A percentile compares a stretch with the other conserved stretches of the same genome.
These are phyloP conservation scores for Cryptomyrus ogoouensis DNA, from an alignment of 2,113 vertebrate species.

Conservation along the genomic window DNA sequence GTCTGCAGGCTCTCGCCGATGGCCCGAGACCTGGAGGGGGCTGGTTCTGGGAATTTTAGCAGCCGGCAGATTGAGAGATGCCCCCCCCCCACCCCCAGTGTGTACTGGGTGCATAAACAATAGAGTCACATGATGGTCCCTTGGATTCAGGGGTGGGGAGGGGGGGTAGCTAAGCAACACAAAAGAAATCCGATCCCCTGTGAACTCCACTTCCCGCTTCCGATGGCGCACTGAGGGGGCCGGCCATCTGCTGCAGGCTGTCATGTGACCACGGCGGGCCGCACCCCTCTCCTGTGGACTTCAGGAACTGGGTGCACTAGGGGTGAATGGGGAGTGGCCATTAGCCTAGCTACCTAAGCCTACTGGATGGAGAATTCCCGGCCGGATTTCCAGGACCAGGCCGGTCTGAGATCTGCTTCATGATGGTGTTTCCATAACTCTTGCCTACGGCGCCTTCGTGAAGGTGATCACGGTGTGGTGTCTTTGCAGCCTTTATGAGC, in stretches of 20 bases:
- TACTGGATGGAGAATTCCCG: not conserved
- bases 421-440: not conserved
- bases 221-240: not conserved
- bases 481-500: not conserved
- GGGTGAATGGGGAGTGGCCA: not conserved
- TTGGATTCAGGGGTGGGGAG: not conserved
- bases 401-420: not conserved
- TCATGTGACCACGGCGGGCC: not conserved
- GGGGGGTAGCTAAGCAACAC: not conserved
- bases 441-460: not conserved
- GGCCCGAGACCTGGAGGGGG: not conserved
- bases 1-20: not conserved
- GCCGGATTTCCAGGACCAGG: not conserved
- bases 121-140: not conserved
- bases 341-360: not conserved
- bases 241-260: slow-evolving; percentile 5
- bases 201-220: not conserved
- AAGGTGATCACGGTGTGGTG: not conserved
- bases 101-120: not conserved
- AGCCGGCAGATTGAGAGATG: not conserved
- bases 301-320: not conserved
- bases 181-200: slow-evolving; percentile 12
- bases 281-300: not conserved
- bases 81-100: not conserved
- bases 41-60: not conserved